phyloP scores from a whole-genome alignment of 2,113 vertebrate genomes.

The Syrrhaptes paradoxus region DNA sequence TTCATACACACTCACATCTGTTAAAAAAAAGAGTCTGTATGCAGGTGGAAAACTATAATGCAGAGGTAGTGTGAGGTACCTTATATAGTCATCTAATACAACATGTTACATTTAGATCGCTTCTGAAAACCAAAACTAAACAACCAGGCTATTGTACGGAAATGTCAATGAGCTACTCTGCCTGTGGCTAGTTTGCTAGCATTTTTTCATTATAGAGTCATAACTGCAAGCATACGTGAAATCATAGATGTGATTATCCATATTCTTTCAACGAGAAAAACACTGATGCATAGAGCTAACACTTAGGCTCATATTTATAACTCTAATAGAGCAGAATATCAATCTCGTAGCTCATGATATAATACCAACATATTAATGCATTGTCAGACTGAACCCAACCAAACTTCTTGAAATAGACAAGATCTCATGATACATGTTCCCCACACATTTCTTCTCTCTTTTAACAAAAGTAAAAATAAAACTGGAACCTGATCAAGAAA shows the following conservation, averaged over 20 bases:
- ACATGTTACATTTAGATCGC: neutral
- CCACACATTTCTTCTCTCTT: neutral
- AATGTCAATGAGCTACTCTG: neutral
- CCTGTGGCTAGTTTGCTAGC: neutral
- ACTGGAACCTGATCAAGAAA: neutral
- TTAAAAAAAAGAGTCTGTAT: neutral
- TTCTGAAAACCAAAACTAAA: conserved; percentile 3
- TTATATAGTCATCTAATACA: neutral
- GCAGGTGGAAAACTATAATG: neutral
- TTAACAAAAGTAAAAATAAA: neutral
- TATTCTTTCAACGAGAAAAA: neutral
- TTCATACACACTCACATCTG: neutral
- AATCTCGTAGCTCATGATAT: neutral
- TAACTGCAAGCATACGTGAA: neutral
- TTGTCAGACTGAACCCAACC: neutral
- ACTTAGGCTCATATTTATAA: neutral
- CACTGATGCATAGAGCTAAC: neutral
- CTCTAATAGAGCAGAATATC: neutral
- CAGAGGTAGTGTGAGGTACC: neutral
- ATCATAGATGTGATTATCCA: neutral
- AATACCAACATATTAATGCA: neutral
- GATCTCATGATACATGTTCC: neutral
- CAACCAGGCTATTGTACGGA: neutral
- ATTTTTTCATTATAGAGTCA: neutral
- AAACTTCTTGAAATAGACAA: neutral